These are phyloP conservation scores for Colius striatus DNA, from an alignment of 2,113 vertebrate genomes.

Conservation along the genomic window DNA sequence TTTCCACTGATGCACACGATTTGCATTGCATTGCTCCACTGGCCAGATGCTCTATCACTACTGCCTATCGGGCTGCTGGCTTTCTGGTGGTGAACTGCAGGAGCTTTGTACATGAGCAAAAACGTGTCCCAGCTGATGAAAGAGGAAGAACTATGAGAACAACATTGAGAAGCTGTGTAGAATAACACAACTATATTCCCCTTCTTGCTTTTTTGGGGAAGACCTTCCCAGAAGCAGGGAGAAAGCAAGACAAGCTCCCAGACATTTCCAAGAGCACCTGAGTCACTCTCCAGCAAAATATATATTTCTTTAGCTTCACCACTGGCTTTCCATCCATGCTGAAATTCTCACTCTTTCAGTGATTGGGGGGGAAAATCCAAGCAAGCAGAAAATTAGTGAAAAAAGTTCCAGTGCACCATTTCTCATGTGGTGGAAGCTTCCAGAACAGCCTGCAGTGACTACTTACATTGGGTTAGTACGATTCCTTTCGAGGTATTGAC, in stretches of 20 bases:
- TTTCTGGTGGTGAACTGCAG: not conserved
- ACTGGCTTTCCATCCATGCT: not conserved
- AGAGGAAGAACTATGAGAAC: not conserved
- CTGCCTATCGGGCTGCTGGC: not conserved
- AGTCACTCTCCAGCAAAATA: not conserved
- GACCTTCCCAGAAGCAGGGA: not conserved
- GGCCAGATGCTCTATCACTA: fast-evolving
- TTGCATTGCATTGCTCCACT: not conserved
- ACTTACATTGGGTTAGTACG: not conserved
- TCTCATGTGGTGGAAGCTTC: not conserved
- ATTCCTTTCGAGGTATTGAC: not conserved
- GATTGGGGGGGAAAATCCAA: not conserved
- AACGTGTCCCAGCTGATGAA: not conserved
- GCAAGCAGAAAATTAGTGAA: not conserved
- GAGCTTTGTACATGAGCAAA: not conserved
- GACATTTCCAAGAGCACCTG: not conserved
- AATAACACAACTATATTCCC: not conserved
- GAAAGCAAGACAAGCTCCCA: not conserved
- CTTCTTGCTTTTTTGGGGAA: not conserved
- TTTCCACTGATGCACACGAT: not conserved
- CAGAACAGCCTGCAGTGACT: not conserved
- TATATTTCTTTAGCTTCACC: fast-evolving
- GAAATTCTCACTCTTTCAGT: not conserved
- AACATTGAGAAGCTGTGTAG: not conserved
- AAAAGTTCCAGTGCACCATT: not conserved